A percentile compares a stretch with the other conserved stretches of the same genome.
These are phyloP conservation scores for Criorhina ranunculi DNA, from an alignment of 2,888 invertebrate species.

Conservation along the genomic window DNA sequence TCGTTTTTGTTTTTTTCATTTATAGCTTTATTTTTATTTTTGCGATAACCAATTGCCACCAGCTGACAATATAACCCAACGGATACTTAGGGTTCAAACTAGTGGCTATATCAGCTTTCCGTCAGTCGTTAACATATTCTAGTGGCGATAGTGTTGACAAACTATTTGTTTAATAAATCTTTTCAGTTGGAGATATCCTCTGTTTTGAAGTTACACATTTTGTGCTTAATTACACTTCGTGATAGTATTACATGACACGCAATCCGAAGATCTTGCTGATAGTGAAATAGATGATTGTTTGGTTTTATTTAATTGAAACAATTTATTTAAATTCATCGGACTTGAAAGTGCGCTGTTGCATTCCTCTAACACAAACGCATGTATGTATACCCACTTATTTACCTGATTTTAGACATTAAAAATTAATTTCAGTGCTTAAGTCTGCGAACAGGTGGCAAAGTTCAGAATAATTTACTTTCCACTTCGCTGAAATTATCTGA, in stretches of 20 bases:
- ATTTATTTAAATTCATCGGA: neutral
- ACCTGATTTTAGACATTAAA: too few species aligned
- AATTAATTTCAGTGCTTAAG: neutral
- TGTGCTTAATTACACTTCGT: neutral
- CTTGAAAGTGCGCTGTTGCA: slow-evolving; percentile 5
- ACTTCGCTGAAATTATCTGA: neutral
- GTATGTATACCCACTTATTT: too few species aligned
- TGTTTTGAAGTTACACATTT: neutral
- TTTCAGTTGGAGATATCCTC: neutral
- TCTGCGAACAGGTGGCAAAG: slow-evolving; percentile 25
- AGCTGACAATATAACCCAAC: neutral
- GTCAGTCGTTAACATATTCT: slow-evolving; percentile 43
- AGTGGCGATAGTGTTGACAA: slow-evolving; percentile 6
- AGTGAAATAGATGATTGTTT: neutral
- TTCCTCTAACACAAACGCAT: neutral
- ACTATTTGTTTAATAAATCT: slow-evolving; percentile 3
- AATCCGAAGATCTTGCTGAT: neutral
- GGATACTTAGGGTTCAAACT: slow-evolving; percentile 28
- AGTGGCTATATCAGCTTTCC: slow-evolving; percentile 8
- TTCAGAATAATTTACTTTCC: slow-evolving; percentile 33
- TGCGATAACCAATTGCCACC: slow-evolving; percentile 35
- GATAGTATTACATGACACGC: neutral
- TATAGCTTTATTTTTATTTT: slow-evolving; percentile 26
- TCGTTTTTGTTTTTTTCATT: slow-evolving; percentile 9
- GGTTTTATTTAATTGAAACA: neutral